Percentiles rank a stretch among this genome's conserved stretches.
These are phyloP conservation scores for Astreopora myriophthalma DNA, from an alignment of 64 coral and sea anemone species.

Conservation along the genomic window DNA sequence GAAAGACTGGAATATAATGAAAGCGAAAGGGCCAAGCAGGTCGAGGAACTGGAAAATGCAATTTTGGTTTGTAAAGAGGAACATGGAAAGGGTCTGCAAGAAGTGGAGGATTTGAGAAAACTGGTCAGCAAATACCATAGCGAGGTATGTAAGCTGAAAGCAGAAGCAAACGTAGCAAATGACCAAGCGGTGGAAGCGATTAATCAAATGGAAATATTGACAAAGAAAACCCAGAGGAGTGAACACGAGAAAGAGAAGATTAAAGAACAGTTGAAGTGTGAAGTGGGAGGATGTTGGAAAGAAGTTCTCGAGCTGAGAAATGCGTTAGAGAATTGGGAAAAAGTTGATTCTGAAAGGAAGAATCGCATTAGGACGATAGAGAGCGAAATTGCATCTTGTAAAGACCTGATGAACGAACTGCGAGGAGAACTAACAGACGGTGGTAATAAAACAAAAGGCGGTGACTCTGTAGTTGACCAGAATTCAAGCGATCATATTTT, in stretches of 20 bases:
- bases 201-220: slow-evolving; percentile 69
- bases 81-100: slow-evolving; percentile 41
- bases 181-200: slow-evolving; percentile 56
- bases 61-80: slow-evolving; percentile 26
- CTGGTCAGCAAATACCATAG: slow-evolving; percentile 48
- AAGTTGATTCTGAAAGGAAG: neutral
- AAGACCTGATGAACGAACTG: slow-evolving; percentile 16
- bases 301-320: slow-evolving; percentile 69
- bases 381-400: slow-evolving; percentile 30
- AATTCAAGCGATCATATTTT: slow-evolving; percentile 19
- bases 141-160: slow-evolving; percentile 49
- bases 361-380: slow-evolving; percentile 33
- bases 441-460: neutral
- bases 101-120: slow-evolving; percentile 45
- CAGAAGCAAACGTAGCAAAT: slow-evolving; percentile 41
- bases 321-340: slow-evolving; percentile 49
- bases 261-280: neutral
- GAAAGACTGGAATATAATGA: slow-evolving; percentile 27
- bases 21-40: slow-evolving; percentile 9
- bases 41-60: slow-evolving; percentile 24
- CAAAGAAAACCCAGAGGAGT: slow-evolving; percentile 60
- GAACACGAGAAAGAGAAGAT: slow-evolving; percentile 37
- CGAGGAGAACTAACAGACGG: neutral
- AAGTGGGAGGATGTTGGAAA: slow-evolving; percentile 10
- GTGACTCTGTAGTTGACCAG: neutral